A percentile compares a stretch with the other conserved stretches of the same genome.
Conservation (phyloP, 2,888 invertebrate genomes). For the Mycalesis mineus region DNA sequence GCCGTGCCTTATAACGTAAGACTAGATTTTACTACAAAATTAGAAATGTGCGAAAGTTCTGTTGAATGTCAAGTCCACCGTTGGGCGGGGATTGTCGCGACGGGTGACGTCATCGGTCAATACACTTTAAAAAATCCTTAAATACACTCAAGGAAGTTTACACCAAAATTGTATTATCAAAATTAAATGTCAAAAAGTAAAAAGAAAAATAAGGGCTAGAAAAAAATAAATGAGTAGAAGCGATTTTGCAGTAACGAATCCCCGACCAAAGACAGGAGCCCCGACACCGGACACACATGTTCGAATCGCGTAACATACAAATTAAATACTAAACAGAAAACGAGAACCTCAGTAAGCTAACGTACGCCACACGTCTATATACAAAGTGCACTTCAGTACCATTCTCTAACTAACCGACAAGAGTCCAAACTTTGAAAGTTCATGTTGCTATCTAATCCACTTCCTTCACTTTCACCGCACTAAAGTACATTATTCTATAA, state of each 20-base stretch:
- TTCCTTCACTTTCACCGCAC: constrained; percentile 7
- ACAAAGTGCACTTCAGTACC: background rate
- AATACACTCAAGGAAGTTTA: constrained; percentile 11
- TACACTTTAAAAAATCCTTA: constrained; percentile 8
- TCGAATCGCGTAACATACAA: constrained; percentile 45
- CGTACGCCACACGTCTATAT: constrained; percentile 2
- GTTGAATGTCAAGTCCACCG: constrained; percentile 37
- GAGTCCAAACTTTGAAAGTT: constrained; percentile 2
- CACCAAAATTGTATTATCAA: constrained; percentile 8
- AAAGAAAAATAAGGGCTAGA: constrained; percentile 19
- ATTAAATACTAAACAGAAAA: constrained; percentile 35
- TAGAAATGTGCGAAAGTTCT: constrained; percentile 56
- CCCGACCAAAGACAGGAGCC: constrained; percentile 26
- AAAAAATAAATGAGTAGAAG: constrained; percentile 14
- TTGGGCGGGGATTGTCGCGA: constrained; percentile 29
- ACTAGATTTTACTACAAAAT: constrained; percentile 76
- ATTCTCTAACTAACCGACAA: constrained; percentile 1
- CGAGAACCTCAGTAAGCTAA: constrained; percentile 3
- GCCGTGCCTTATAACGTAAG: constrained; percentile 71
- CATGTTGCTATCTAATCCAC: background rate
- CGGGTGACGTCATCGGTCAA: constrained; percentile 18
- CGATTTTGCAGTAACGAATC: constrained; percentile 28
- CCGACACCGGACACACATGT: constrained; percentile 14
- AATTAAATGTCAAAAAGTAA: constrained; percentile 15
- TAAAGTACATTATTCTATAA: background rate